phyloP scores from a whole-genome alignment of 1,140 invertebrate species.

The Notospermus geniculatus region DNA sequence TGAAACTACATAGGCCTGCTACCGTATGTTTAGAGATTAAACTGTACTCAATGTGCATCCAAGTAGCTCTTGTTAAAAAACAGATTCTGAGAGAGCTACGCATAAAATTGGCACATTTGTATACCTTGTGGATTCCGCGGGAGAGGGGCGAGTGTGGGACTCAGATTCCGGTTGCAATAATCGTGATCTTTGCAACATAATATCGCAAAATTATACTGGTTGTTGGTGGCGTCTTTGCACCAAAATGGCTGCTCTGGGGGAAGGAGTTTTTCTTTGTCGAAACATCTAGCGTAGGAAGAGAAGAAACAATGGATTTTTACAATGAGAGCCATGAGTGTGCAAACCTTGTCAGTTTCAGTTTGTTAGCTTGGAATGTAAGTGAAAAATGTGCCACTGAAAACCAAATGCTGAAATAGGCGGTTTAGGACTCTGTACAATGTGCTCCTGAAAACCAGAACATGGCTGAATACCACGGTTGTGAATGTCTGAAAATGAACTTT shows the following conservation, averaged over 20 bases:
- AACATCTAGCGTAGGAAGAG: constrained; percentile 54
- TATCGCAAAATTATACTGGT: constrained; percentile 23
- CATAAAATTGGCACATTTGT: not conserved
- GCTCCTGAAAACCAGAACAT: too few species aligned
- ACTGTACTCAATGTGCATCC: not conserved
- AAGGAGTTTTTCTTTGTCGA: constrained; percentile 58
- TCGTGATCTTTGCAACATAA: constrained; percentile 67
- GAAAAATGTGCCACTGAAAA: too few species aligned
- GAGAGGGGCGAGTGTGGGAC: constrained; percentile 27
- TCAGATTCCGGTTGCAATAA: constrained; percentile 66
- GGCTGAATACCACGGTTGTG: too few species aligned
- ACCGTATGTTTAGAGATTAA: not conserved
- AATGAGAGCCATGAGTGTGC: too few species aligned
- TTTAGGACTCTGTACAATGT: too few species aligned
- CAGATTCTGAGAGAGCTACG: too few species aligned
- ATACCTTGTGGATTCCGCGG: constrained; percentile 30
- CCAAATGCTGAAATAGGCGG: too few species aligned
- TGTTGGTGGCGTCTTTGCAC: constrained; percentile 54
- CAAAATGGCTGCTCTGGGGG: constrained; percentile 58
- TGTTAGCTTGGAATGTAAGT: too few species aligned
- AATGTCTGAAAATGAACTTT: too few species aligned
- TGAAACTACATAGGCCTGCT: too few species aligned
- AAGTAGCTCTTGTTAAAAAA: not conserved
- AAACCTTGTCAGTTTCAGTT: too few species aligned
- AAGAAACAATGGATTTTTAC: too few species aligned